Base-by-base conservation (phyloP, 2,888 invertebrate genomes). In the Brachyopa scutellaris region DNA sequence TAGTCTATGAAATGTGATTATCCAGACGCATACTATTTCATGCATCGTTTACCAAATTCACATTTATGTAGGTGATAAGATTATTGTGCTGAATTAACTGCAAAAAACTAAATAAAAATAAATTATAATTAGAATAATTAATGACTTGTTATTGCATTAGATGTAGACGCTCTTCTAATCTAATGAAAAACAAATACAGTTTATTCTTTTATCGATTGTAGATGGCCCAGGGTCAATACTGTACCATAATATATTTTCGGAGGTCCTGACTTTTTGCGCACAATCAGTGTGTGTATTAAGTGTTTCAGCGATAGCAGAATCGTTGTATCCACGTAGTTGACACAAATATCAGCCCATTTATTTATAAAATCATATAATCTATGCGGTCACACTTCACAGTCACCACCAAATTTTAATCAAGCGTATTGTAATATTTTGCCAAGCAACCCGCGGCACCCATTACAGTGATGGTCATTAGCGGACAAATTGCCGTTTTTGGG, bases 171-270 rank as follows among this genome's bases (percentile, higher is more conserved):
- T 31, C 21, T 42, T 15, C 31, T 53, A 33, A 51, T 61, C 59
- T 59, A 0, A 36, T 15, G 8, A 19, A 11, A 29, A 33, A 36
- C 23, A 69, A 67, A 45, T 4, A 13, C 15, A 33, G 23, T 19
- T 26, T 26, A 26, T 36, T 36, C 6, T 4, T 26, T 21, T 49
- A 26, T 36, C 8, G 11, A 31, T 33, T n/a, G 36, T 13, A n/a
- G 47, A 69, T 59, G 59, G 57, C 69, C 47, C 47, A 29, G 26
- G 49, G 57, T 69, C 9, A 47, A 49, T 13, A 47, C 5, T 62
- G 36, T 17, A 33, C 19, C n/a, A 64, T 15, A 23, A 36, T 13
- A 55, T 17, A 15, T 5, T 40, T 21, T 69, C 6, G 9, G 11
- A 61, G 42, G 21, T 72, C 51, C 13, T 57, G 57, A 26, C 55